phyloP scores from a whole-genome alignment of 2,797 vertebrate genomes.

The Potorous gilbertii region DNA sequence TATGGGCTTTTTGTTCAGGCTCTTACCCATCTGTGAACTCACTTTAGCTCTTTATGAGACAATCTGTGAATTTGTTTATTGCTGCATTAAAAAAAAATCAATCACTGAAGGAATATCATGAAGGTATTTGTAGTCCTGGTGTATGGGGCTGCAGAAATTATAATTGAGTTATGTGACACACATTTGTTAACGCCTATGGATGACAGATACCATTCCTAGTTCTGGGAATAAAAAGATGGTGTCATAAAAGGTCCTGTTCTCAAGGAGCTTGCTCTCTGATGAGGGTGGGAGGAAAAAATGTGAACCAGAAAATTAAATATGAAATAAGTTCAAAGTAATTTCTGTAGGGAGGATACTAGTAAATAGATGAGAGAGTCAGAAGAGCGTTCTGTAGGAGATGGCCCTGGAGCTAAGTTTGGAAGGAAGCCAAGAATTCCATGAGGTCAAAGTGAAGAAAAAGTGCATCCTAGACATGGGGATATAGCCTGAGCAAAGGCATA shows the following conservation, averaged over 20 bases:
- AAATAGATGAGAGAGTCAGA: neutral
- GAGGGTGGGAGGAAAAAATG: neutral
- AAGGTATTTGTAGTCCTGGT: neutral
- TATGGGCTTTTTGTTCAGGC: constrained; percentile 22
- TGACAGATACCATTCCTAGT: neutral
- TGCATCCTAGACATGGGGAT: neutral
- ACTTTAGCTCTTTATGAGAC: constrained; percentile 18
- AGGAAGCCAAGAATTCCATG: neutral
- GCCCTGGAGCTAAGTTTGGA: neutral
- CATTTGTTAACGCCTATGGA: neutral
- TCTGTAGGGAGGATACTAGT: neutral
- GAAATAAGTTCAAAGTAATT: neutral
- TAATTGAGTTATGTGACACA: neutral
- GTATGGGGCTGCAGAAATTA: neutral
- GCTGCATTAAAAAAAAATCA: neutral
- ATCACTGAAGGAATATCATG: neutral
- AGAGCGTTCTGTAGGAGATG: neutral
- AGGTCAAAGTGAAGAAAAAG: neutral
- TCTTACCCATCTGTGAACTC: neutral
- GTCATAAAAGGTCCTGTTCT: neutral
- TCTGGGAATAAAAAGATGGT: neutral
- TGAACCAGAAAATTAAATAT: neutral
- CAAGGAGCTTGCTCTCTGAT: neutral
- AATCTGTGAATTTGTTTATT: neutral
- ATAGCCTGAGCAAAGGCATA: neutral